A percentile compares a stretch with the other conserved stretches of the same genome.
These are phyloP conservation scores for Chaetodon trifascialis DNA, from an alignment of 2,113 vertebrate species.

Conservation along the genomic window DNA sequence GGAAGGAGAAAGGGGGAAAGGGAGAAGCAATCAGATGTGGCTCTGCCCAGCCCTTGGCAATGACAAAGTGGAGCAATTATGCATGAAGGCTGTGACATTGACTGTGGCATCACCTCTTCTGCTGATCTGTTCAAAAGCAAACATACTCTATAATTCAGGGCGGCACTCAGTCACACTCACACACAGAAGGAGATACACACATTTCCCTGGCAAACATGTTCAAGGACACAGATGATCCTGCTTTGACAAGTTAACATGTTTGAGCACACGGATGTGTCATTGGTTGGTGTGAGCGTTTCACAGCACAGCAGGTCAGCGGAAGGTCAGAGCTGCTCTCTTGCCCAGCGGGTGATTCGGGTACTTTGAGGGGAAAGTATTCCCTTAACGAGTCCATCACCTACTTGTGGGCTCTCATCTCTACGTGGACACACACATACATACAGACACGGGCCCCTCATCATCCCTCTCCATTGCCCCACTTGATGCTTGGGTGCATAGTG, in stretches of 20 bases:
- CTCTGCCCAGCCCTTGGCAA: slow-evolving; percentile 72
- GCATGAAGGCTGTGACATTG: slow-evolving; percentile 82
- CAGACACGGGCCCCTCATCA: background rate
- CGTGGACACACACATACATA: slow-evolving; percentile 5
- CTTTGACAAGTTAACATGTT: slow-evolving; percentile 60
- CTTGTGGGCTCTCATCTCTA: slow-evolving; percentile 51
- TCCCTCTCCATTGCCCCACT: slow-evolving; percentile 25
- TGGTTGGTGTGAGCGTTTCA: slow-evolving; percentile 28
- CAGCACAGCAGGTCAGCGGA: slow-evolving; percentile 49
- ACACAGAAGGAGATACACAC: background rate
- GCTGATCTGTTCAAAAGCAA: slow-evolving; percentile 81
- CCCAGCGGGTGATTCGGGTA: slow-evolving; percentile 24
- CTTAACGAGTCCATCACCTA: slow-evolving; percentile 28
- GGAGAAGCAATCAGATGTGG: slow-evolving; percentile 66
- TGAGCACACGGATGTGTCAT: background rate
- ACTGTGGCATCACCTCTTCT: slow-evolving; percentile 76
- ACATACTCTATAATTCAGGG: slow-evolving; percentile 70
- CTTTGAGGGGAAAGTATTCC: slow-evolving; percentile 24
- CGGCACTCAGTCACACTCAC: slow-evolving; percentile 33
- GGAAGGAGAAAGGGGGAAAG: slow-evolving; percentile 30
- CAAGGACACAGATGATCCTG: slow-evolving; percentile 58
- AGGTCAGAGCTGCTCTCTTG: slow-evolving; percentile 58
- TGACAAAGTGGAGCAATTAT: slow-evolving; percentile 83
- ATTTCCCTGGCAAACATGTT: slow-evolving; percentile 44
- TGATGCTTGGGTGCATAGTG: slow-evolving; percentile 73